Conservation (phyloP, 2,113 vertebrate species). For the Leptobrachium leishanense region DNA sequence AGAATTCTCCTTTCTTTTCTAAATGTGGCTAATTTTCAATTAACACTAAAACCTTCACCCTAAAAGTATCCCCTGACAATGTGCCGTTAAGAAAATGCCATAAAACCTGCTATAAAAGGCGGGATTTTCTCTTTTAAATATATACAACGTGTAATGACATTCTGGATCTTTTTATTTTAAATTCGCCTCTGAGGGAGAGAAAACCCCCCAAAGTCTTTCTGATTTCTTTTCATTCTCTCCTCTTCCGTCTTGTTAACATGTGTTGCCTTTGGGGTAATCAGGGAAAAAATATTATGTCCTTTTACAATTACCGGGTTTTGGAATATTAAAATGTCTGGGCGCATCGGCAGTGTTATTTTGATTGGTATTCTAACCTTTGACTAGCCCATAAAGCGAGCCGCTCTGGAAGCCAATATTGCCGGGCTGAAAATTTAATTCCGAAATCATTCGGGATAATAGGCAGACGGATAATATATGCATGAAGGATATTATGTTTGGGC, state of each 20-base stretch:
- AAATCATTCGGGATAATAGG: conserved; percentile 98
- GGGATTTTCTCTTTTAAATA: neutral
- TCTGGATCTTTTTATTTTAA: conserved; percentile 59
- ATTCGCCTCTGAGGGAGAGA: conserved; percentile 71
- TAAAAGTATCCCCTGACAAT: conserved; percentile 23
- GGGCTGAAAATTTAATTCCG: conserved; percentile 93
- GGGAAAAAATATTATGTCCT: conserved; percentile 93
- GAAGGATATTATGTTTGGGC: conserved; percentile 98
- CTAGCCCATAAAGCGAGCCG: conserved; percentile 86
- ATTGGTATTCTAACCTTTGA: conserved; percentile 99
- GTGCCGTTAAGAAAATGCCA: neutral
- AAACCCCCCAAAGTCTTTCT: conserved; percentile 74
- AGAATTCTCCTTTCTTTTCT: neutral
- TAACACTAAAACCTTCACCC: conserved; percentile 31
- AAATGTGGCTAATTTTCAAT: conserved; percentile 41
- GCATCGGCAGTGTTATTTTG: conserved; percentile 92
- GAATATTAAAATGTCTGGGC: conserved; percentile 99
- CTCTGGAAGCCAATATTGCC: conserved; percentile 90
- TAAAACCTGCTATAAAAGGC: neutral
- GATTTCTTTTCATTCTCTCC: conserved; percentile 78
- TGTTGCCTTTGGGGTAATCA: conserved; percentile 88
- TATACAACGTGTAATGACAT: conserved; percentile 20
- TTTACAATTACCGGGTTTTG: conserved; percentile 96
- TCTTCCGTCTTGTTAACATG: conserved; percentile 75
- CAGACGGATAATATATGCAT: conserved; percentile 99